Base-by-base conservation (phyloP, 92 coral and sea anemone species). In the Epizoanthus fatuus region DNA sequence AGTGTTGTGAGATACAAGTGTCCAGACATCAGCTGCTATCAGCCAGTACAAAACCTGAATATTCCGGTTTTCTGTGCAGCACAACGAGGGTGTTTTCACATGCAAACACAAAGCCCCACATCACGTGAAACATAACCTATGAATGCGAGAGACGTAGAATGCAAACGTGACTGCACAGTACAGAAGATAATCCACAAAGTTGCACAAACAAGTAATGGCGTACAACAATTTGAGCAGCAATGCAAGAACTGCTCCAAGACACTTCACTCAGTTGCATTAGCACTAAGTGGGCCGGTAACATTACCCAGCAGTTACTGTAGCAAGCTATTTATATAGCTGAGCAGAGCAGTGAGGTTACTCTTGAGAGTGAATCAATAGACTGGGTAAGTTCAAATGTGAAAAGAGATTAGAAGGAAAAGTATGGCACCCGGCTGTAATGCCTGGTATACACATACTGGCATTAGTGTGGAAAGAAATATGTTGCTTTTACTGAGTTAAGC, bases 1-100 rank as follows among this genome's bases (percentile, higher is more conserved):
- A 29, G 38, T 35, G 17, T 37, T 16, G 68, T 76, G 22, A 76
- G 81, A 76, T 71, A 45, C n/a, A 37, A 57, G 45, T 63, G 3
- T 32, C n/a, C n/a, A 14, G 71, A 11, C 22, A 7, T 42, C 7
- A 63, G 69, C 16, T 29, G 16, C 71, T 7, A 35, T 14, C 72
- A 66, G 72, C 40, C 38, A 32, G 72, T 13, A 64, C 70, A 64
- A 64, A 14, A 22, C 7, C 8, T 32, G 20, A 13, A 32, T 8
- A 65, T 14, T 11, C 42, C 49, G 1, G 13, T 66, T 66, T 12
- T 38, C 49, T 37, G 10, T 37, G 72, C n/a, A 7, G 29, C 3
- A 5, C 20, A 66, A 37, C 16, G 14, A 32, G 4, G 10, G 44
- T 64, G 47, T 32, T 37, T 66, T 66, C 10, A 66, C 42, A 22